phyloP scores from a whole-genome alignment of 2,888 invertebrate genomes.

The Atherix ibis region DNA sequence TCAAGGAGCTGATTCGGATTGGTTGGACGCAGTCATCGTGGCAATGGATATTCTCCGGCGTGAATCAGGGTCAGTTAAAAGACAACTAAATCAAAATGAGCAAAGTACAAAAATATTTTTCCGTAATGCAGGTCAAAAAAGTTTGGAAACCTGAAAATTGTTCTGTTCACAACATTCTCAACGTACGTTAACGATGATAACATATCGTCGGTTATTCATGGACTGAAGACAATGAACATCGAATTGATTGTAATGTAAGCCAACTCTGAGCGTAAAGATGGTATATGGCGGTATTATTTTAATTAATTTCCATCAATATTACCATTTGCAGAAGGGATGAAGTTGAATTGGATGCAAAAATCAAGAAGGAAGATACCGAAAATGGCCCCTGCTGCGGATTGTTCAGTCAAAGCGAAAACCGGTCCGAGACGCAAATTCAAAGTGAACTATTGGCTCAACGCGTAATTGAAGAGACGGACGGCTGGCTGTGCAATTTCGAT shows the following conservation, averaged over 20 bases:
- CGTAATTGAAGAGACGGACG: conserved; percentile 34
- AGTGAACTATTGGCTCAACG: conserved; percentile 21
- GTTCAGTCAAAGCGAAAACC: conserved; percentile 8
- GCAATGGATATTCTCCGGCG: conserved; percentile 38
- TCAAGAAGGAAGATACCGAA: too few relatives aligned
- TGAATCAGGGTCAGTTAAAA: conserved; percentile 19
- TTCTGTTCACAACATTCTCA: conserved; percentile 49
- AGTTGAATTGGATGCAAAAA: too few relatives aligned
- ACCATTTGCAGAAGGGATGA: conserved; percentile 26
- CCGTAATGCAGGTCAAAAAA: conserved; percentile 23
- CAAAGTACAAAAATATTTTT: too few relatives aligned
- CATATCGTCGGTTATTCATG: conserved; percentile 36
- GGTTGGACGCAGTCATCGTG: conserved; percentile 46
- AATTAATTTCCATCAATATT: too few relatives aligned
- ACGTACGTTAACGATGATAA: conserved; percentile 35
- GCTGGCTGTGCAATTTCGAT: conserved; percentile 38
- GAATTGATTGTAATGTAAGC: conserved; percentile 49
- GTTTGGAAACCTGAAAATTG: conserved; percentile 37
- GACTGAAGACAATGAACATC: conserved; percentile 38
- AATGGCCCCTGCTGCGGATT: too few relatives aligned
- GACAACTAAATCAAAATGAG: not conserved
- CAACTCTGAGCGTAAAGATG: too few relatives aligned
- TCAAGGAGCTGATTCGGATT: conserved; percentile 40
- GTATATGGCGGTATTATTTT: too few relatives aligned
- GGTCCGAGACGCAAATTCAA: conserved; percentile 19